Base-by-base conservation (phyloP, 2,888 invertebrate species). In the Epirrita christyi region DNA sequence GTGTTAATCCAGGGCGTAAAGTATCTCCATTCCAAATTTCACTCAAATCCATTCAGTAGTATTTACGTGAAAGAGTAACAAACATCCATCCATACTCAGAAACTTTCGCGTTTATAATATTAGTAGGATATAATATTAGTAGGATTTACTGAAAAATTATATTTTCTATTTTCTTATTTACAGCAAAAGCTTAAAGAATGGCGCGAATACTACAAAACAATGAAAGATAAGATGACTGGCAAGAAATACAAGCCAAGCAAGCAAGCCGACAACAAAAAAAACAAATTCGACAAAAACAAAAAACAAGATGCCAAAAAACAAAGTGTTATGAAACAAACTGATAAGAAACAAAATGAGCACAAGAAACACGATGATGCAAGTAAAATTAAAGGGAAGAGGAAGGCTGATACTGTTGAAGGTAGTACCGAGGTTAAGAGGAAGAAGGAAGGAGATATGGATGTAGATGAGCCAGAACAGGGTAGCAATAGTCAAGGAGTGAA, bases 201-300 rank as follows among this genome's bases (percentile, higher is more conserved):
- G 91, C 84, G 84, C 0, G 86, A 85, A 1, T 83, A 66, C 61
- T 91, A 88, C 63, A 85, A 88, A 75, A 81, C 81, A 0, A 84
- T 90, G 85, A 89, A 89, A 64, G 87, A 88, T 15, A 88, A 87
- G 63, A 88, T 89, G 85, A 79, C 73, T 0, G 86, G 85, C 6
- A 79, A 83, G 34, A 86, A 86, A 57, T 76, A 83, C 14, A 86
- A 84, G 63, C 79, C 34, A 11, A 61, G 81, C 59, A 86, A 88
- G 63, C 77, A 74, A 47, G 32, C 51, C 0, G 76, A 77, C 45
- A 82, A 86, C 49, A 90, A 90, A 55, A 40, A 46, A 43, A 37
- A 69, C 0, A 89, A 88, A 67, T 66, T 66, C 5, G 84, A 86
- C 11, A 84, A 85, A 61, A 83, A 78, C 40, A 76, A 73, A 34